Evolutionary conservation across 2,797 vertebrate species (phyloP), one percentile per base, ranked within the genome.

Genomic region (Onychomys leucogaster): DNA sequence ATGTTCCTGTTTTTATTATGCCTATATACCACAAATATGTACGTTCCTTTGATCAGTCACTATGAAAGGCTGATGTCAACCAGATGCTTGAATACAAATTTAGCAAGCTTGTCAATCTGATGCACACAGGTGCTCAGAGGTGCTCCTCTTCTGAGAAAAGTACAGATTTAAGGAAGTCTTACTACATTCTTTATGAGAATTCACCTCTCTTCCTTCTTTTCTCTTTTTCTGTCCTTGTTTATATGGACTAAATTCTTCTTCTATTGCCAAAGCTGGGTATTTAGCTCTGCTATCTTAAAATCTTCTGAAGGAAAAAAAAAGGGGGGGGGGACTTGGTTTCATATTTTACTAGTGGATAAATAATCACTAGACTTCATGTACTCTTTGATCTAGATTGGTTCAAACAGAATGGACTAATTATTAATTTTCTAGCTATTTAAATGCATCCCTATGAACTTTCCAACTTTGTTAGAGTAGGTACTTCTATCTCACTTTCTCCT

Each of bases 351-450:
- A 84, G 21, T 67, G 17, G 23, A 14, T 75, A 2, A 27, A 14
- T 75, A 2, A 27, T 27, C 27, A 94, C 81, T 88, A 91, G 43
- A 61, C 0, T 57, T 90, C 61, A 25, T 93, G 57, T 89, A 43
- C 55, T 61, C 21, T 76, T 78, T 67, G 5, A 55, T 76, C 16
- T 80, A 21, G 25, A 75, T 80, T 89, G 76, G 37, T 21, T 94
- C 25, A 91, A 77, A 34, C 14, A 43, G 19, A 92, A 43, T 29
- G 3, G 43, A 81, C 67, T 0, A 90, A 78, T 11, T 34, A 46
- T 67, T 67, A 59, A 55, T 83, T 65, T 76, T 78, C 37, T 41
- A 63, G 10, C 82, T 52, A 61, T 92, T 89, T 88, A 59, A 91
- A 73, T 37, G 19, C 10, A 41, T 82, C 13, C 4, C 5, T 41